Percentiles rank a stretch among this genome's conserved stretches.
These are phyloP conservation scores for Cancer borealis DNA, from an alignment of 2,888 invertebrate species.

Conservation along the genomic window DNA sequence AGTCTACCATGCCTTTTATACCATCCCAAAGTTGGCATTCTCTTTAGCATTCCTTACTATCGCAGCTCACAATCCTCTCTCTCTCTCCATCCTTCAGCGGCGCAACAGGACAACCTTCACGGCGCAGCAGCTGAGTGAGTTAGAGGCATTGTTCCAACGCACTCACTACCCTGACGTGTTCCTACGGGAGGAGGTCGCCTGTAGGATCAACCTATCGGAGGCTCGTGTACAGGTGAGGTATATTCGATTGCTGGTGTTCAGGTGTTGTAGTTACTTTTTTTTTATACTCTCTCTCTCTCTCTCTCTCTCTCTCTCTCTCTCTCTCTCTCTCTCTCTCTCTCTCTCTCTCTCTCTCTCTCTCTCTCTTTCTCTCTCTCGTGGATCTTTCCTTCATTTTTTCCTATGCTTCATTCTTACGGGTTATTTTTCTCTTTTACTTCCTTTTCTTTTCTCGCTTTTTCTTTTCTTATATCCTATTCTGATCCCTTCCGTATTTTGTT, in stretches of 20 bases:
- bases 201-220: constrained; percentile 93
- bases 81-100: constrained; percentile 83
- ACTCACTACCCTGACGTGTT: constrained; percentile 96
- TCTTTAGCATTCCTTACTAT: too few species aligned
- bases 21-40: background rate
- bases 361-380: background rate
- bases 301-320: background rate
- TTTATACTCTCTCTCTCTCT: background rate
- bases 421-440: background rate
- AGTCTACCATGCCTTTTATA: background rate
- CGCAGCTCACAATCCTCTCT: background rate
- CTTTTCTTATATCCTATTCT: background rate
- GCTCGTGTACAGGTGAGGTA: constrained; percentile 90
- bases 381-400: background rate
- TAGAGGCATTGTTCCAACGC: constrained; percentile 95
- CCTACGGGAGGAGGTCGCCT: constrained; percentile 93
- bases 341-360: background rate
- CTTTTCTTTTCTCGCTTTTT: background rate
- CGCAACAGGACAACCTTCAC: constrained; percentile 96
- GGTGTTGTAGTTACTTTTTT: background rate
- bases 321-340: background rate
- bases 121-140: constrained; percentile 93
- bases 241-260: background rate
- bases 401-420: background rate
- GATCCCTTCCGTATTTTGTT: background rate